Evolutionary conservation across 2,113 vertebrate genomes (phyloP).

Genomic region (Cacatua alba): DNA sequence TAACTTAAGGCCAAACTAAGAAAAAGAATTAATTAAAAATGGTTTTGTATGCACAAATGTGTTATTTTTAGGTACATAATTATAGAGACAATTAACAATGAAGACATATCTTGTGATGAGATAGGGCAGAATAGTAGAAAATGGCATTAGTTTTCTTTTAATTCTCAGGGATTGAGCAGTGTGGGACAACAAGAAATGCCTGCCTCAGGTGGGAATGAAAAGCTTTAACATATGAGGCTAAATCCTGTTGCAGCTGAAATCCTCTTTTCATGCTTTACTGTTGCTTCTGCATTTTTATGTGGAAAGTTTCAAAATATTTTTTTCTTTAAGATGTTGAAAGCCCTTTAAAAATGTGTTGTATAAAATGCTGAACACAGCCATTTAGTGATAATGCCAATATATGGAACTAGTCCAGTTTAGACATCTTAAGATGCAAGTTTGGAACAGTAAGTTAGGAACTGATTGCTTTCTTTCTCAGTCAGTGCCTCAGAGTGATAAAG

Average conservation of each 20-base stretch:
- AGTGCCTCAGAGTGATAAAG: neutral
- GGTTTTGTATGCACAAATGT: neutral
- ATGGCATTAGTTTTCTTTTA: neutral
- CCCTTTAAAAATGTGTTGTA: neutral
- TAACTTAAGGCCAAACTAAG: neutral
- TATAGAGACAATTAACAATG: neutral
- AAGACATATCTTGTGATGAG: neutral
- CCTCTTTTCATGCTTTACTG: neutral
- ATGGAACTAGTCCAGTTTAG: neutral
- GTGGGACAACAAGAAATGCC: slow-evolving; percentile 2
- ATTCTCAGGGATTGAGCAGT: neutral
- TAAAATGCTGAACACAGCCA: neutral
- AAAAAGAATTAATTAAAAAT: neutral
- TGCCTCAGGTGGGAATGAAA: slow-evolving; percentile 41
- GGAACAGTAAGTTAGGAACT: neutral
- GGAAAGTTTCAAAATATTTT: neutral
- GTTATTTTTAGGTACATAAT: neutral
- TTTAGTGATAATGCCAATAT: neutral
- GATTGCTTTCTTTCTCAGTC: neutral
- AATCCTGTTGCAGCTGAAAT: neutral
- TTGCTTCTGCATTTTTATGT: neutral
- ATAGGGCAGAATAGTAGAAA: neutral
- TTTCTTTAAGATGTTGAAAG: neutral
- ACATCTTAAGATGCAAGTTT: neutral
- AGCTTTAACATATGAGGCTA: neutral